Conservation (phyloP, 2,888 invertebrate species). For the Hydropsyche betteni region DNA sequence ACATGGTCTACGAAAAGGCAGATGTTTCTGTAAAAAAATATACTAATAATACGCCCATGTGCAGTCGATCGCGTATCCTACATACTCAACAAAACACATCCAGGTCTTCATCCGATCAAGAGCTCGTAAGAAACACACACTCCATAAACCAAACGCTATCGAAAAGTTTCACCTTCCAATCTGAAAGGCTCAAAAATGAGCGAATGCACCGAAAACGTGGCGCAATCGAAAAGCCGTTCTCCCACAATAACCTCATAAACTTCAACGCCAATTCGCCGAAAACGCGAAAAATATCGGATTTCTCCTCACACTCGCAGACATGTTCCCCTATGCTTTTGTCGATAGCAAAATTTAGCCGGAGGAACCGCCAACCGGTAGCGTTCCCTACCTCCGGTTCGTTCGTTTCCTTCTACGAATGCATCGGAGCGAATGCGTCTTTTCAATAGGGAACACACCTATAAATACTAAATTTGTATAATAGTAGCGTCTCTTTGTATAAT, state of each 20-base stretch:
- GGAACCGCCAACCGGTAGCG: not conserved
- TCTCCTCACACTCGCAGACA: not conserved
- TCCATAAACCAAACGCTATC: no score
- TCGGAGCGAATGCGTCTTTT: slow-evolving; percentile 13
- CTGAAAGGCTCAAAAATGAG: not conserved
- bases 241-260: slow-evolving; percentile 6
- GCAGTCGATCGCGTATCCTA: slow-evolving; percentile 17
- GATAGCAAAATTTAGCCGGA: not conserved
- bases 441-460: not conserved
- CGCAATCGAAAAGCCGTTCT: no score
- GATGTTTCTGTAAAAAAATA: slow-evolving; percentile 28
- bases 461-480: no score
- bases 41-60: slow-evolving; percentile 28
- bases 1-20: not conserved
- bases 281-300: slow-evolving; percentile 29
- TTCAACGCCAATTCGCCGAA: slow-evolving; percentile 3
- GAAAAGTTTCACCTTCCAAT: no score
- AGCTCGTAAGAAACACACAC: not conserved
- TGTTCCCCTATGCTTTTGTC: not conserved
- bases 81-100: slow-evolving; percentile 6
- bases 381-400: slow-evolving; percentile 1
- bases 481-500: no score
- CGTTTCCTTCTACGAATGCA: slow-evolving; percentile 7
- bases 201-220: not conserved
- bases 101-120: not conserved